Evolutionary conservation across 2,113 vertebrate genomes (phyloP), one percentile per base, ranked within the genome.

Genomic region (Etheostoma cragini): DNA sequence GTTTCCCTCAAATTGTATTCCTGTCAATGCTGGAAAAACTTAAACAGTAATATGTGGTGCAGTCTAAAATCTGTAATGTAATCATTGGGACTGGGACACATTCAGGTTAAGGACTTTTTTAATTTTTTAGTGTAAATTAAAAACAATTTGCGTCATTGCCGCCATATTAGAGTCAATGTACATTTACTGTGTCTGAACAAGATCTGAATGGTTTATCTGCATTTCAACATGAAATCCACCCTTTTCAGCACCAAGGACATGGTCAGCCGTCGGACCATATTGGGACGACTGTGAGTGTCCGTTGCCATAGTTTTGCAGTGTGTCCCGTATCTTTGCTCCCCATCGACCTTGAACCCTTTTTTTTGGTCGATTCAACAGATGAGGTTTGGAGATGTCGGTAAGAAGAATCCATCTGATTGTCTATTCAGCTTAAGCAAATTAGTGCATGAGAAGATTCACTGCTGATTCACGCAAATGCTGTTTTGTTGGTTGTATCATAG

Each of bases 81-180:
- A 33, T 76, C 67, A 62, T 54, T 54, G n/a, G 57, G 30, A 68
- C 54, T 60, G 19, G 52, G 47, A 68, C 24, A 53, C 61, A 80
- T 49, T 75, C 56, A 76, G 46, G 15, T 54, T 46, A 69, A 66
- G 33, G 54, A 54, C 52, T 11, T 62, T 38, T 49, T 35, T 38
- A 54, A 68, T 57, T 75, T n/a, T 54, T 68, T 2, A 21, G 11
- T 42, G n/a, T 26, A 66, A 38, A 80, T 68, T 22, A 54, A 35
- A 66, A 21, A 63, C 60, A 35, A 22, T 17, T 42, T 66, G 82
- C 61, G 10, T 67, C 65, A 50, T 5, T 38, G 50, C 45, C 38
- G 47, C 26, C 2, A 14, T 45, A 8, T 26, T 12, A 1, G 22
- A 73, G 42, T 19, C 53, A 30, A 65, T 35, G 60, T 22, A 49